These are phyloP conservation scores for Siphonodentalium dalli DNA, from an alignment of 2,888 invertebrate species.

Conservation along the genomic window DNA sequence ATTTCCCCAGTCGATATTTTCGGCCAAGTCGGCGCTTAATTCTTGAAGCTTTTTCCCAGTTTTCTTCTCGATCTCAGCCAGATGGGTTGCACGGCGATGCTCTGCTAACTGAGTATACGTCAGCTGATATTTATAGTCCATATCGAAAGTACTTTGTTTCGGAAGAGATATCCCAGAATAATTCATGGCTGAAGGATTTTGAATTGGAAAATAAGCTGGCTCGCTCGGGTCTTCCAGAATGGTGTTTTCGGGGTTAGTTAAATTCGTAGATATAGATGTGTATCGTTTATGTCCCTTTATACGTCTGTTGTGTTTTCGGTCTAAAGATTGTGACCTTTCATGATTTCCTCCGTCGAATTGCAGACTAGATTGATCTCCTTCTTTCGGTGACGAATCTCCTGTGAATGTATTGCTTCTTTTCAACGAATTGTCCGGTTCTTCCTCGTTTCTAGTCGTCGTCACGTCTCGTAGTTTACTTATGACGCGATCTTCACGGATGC, in stretches of 20 bases:
- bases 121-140: constrained; percentile 48
- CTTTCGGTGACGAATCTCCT: too few species aligned
- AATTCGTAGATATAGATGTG: constrained; percentile 36
- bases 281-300: constrained; percentile 38
- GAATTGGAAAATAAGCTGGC: constrained; percentile 28
- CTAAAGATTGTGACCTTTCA: too few species aligned
- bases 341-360: too few species aligned
- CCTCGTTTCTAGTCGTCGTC: background rate
- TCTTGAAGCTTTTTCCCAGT: constrained; percentile 44
- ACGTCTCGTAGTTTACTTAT: background rate
- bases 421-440: background rate
- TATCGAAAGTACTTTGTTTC: constrained; percentile 45
- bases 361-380: too few species aligned
- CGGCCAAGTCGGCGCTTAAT: constrained; percentile 37
- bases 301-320: too few species aligned
- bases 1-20: constrained; percentile 29
- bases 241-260: constrained; percentile 36
- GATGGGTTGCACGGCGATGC: constrained; percentile 42
- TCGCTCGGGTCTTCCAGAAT: constrained; percentile 52
- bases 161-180: constrained; percentile 45
- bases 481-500: background rate
- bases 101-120: constrained; percentile 57
- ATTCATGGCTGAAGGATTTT: constrained; percentile 37
- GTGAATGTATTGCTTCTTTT: too few species aligned
- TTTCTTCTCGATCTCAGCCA: constrained; percentile 39